Percentiles rank a stretch among this genome's conserved stretches.
phyloP scores from a whole-genome alignment of 2,888 invertebrate species.

The Napeogenes inachia region DNA sequence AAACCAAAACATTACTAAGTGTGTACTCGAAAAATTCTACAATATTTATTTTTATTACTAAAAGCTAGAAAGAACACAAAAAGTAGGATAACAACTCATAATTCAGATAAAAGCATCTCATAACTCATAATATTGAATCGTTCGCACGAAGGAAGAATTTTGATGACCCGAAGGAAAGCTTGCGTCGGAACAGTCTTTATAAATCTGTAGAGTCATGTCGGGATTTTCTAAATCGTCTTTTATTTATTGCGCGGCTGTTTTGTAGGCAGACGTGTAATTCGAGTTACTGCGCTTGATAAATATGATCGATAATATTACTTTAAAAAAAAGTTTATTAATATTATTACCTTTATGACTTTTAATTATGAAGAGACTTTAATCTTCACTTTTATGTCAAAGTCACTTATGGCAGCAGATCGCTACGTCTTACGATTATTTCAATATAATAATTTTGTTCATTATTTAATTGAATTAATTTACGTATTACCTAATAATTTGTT shows the following conservation, averaged over 20 bases:
- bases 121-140: constrained; percentile 65
- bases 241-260: constrained; percentile 66
- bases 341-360: no score
- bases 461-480: no score
- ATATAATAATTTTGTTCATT: no score
- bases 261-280: constrained; percentile 61
- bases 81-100: constrained; percentile 60
- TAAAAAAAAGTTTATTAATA: no score
- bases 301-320: neutral
- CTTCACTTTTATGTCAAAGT: no score
- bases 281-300: constrained; percentile 39
- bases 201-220: constrained; percentile 52
- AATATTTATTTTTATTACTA: neutral
- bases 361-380: no score
- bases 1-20: no score
- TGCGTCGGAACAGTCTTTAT: constrained; percentile 37
- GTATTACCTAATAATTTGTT: no score
- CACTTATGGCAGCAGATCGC: no score
- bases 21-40: no score
- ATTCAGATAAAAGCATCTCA: constrained; percentile 66
- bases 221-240: constrained; percentile 73
- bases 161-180: constrained; percentile 73
- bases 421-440: no score
- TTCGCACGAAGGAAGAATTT: constrained; percentile 70
- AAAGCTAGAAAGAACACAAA: constrained; percentile 28